Evolutionary conservation across 2,797 vertebrate genomes (phyloP), one percentile per base, ranked within the genome.

Genomic region (Enteromius treurensis): DNA sequence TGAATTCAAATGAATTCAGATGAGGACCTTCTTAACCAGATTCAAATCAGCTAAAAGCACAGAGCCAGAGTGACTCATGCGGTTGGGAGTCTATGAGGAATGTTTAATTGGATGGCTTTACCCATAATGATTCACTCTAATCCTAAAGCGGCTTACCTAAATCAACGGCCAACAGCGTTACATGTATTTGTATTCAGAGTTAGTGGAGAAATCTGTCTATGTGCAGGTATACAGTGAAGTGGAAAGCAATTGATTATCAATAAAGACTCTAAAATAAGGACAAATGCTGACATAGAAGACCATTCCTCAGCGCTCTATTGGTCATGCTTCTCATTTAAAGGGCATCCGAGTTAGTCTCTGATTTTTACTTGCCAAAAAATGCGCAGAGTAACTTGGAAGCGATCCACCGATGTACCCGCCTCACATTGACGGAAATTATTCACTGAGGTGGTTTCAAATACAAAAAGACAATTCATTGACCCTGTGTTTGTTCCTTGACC

Each of bases 181-280:
- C 49, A 82, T 74, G 84, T 55, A 85, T 86, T 82, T 81, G 60
- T 42, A 42, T 89, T 82, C 64, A 85, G 62, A 53, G 64, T 77
- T 77, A 74, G 71, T 75, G 45, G 70, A 76, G 80, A 77, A 86
- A 14, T 1, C 74, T 6, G 78, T 88, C 83, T 82, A 85, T 90
- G 85, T 68, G 78, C 34, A 64, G 86, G 77, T 87, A 90, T 84
- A 76, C 84, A 83, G 86, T 81, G 37, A 84, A 88, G 84, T 86
- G 77, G 40, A 83, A 77, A 84, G 88, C 86, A 88, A 91, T 80
- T 70, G 90, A 92, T 91, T 92, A 87, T 89, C 87, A 89, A 86
- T 88, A 88, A 89, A 82, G 69, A 86, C 84, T 88, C 73, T 55
- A 78, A 69, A 88, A 83, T 81, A 75, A 83, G 55, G 83, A 88